These are phyloP conservation scores for Esox niger DNA, from an alignment of 2,113 vertebrate species.

Conservation along the genomic window DNA sequence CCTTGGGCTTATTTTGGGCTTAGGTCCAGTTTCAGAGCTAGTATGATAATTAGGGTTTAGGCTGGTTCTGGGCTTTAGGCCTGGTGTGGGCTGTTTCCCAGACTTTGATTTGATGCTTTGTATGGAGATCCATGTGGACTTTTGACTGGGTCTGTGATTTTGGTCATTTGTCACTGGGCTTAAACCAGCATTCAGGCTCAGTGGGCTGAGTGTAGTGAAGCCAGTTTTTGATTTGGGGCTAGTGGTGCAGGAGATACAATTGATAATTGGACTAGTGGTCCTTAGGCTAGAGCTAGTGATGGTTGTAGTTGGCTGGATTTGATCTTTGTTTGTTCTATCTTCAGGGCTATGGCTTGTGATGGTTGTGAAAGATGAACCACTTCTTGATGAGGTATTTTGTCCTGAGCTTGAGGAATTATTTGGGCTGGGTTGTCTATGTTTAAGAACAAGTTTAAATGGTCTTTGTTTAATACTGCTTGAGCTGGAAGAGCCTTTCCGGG, in stretches of 20 bases:
- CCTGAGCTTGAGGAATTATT: too few species aligned
- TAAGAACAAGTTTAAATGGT: background rate
- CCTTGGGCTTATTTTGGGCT: background rate
- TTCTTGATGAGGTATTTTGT: too few species aligned
- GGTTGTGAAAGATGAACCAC: too few species aligned
- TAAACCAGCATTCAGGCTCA: constrained; percentile 30
- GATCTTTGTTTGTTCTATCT: too few species aligned
- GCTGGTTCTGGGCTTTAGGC: too few species aligned
- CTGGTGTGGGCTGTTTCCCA: too few species aligned
- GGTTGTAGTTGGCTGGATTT: too few species aligned
- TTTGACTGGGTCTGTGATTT: constrained; percentile 17
- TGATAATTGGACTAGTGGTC: too few species aligned
- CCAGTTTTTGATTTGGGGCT: constrained; percentile 1
- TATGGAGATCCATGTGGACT: too few species aligned
- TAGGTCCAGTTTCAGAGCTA: background rate
- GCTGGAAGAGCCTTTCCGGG: background rate
- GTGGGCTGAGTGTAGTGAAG: background rate
- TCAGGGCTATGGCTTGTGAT: too few species aligned
- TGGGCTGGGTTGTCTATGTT: background rate
- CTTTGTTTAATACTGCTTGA: background rate
- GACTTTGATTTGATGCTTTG: constrained; percentile 6
- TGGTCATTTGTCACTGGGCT: constrained; percentile 20
- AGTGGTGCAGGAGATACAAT: background rate
- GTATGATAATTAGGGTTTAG: background rate
- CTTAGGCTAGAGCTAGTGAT: too few species aligned